phyloP scores from a whole-genome alignment of 2,888 invertebrate genomes.

The Gnatocerus cornutus region DNA sequence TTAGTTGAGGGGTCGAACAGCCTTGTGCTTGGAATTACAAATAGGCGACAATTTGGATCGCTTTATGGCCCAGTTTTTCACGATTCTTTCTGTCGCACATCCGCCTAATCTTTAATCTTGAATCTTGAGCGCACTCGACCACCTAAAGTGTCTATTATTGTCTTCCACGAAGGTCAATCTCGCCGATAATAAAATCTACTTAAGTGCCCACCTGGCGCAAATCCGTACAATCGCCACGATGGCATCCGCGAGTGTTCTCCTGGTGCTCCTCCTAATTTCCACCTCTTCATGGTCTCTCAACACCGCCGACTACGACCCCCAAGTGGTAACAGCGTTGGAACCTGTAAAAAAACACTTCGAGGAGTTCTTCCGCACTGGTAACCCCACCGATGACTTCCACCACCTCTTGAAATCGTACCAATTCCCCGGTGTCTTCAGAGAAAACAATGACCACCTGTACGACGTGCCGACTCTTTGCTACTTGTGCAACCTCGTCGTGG shows the following conservation, averaged over 20 bases:
- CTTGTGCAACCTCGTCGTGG: constrained; percentile 46
- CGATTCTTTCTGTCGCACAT: too few species aligned
- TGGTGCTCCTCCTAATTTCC: too few species aligned
- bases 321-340: constrained; percentile 15
- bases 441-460: constrained; percentile 26
- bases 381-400: constrained; percentile 51
- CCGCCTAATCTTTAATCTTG: too few species aligned
- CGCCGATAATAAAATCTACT: neutral
- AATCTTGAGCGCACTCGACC: too few species aligned
- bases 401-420: constrained; percentile 49
- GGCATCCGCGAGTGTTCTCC: neutral
- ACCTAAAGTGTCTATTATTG: too few species aligned
- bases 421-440: constrained; percentile 55
- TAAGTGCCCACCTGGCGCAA: neutral
- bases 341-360: constrained; percentile 34
- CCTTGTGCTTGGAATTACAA: too few species aligned
- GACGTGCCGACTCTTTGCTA: constrained; percentile 45
- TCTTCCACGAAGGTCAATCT: neutral
- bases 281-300: neutral
- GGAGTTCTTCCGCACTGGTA: constrained; percentile 54
- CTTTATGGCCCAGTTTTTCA: too few species aligned
- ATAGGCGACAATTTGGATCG: too few species aligned
- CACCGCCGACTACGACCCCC: neutral
- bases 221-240: neutral
- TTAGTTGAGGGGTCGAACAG: too few species aligned